Base-by-base conservation (phyloP, 2,888 invertebrate genomes). In the Penaeus monodon region DNA sequence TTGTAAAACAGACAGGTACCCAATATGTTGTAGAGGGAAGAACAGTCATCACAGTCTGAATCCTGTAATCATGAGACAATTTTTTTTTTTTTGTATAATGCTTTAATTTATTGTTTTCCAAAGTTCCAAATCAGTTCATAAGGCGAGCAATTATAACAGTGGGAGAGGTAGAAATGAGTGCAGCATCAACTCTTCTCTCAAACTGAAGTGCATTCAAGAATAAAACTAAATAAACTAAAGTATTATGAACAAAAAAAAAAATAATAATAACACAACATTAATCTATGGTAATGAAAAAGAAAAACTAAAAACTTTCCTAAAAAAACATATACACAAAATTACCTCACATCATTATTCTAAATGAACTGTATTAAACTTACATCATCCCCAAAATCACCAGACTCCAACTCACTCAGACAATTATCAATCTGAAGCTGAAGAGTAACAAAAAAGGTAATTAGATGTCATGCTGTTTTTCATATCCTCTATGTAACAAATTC, bases 381-480 rank as follows among this genome's bases (percentile, higher is more conserved):
- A 66, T 88, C 88, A 64, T 97, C 97, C 91, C 96, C 94, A 92
- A 97, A 97, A 93, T 98, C 97, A 93, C 96, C 96, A 24, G 97
- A 96, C 93, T 97, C 97, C 92, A 97, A 94, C 93, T 97, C 97
- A 91, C 96, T 96, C 76, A 98, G 93, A 63, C 97, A 96, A 92
- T 97, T 97, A 92, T 97, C 97, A 83, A 97, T 76, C 74, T 88
- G 89, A 70, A 89, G 89, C 80, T 88, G 63, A 57, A 80, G 29
- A 73, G 4, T 33, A 73, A 73, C 29, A 24, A 65, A 49, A 63
- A 10, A 65, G 14, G 63, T 20, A 17, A 27, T 79, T 27, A 80
- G 27, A 4, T 24, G 17, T 57, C 57, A 57, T 57, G 57, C 49
- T 20, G 0, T 57, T 57, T 57, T 20, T 14, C 57, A 57, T 57